Evolutionary conservation across 2,888 invertebrate species (phyloP).

Genomic region (Piscicola geometra): DNA sequence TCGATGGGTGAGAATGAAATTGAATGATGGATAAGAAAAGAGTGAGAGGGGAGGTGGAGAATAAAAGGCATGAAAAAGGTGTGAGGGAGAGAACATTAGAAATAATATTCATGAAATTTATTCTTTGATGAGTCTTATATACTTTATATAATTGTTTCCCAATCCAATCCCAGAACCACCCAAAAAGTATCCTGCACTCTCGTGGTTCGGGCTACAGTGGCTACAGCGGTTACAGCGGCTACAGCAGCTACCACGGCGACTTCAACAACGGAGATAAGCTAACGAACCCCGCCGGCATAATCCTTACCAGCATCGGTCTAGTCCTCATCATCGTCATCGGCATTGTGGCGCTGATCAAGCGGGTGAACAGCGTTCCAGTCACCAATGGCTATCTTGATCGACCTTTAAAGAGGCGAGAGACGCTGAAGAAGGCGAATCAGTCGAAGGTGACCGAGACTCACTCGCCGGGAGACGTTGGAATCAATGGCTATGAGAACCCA

Average conservation of each 20-base stretch:
- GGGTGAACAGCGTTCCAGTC: constrained; percentile 32
- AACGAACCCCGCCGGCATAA: constrained; percentile 30
- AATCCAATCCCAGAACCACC: constrained; percentile 19
- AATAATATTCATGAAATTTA: too few species aligned
- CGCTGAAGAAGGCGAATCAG: constrained; percentile 8
- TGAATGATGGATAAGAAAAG: too few species aligned
- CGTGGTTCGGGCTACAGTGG: constrained; percentile 12
- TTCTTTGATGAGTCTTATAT: too few species aligned
- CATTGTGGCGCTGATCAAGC: constrained; percentile 30
- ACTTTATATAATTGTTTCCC: too few species aligned
- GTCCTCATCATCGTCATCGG: constrained; percentile 32
- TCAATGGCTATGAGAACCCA: constrained; percentile 32
- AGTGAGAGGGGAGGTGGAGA: too few species aligned
- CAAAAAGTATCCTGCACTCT: not conserved
- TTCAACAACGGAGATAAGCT: constrained; percentile 25
- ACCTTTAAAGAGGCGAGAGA: constrained; percentile 7
- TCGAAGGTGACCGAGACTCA: not conserved
- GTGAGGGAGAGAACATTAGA: too few species aligned
- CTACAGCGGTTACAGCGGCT: constrained; percentile 19
- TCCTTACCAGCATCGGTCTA: constrained; percentile 32
- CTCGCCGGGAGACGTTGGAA: not conserved
- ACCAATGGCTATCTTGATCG: constrained; percentile 30
- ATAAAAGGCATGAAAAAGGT: too few species aligned
- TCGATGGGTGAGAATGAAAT: too few species aligned
- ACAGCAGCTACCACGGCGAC: constrained; percentile 26